phyloP scores from a whole-genome alignment of 2,888 invertebrate species.

The Schizaphis graminum region DNA sequence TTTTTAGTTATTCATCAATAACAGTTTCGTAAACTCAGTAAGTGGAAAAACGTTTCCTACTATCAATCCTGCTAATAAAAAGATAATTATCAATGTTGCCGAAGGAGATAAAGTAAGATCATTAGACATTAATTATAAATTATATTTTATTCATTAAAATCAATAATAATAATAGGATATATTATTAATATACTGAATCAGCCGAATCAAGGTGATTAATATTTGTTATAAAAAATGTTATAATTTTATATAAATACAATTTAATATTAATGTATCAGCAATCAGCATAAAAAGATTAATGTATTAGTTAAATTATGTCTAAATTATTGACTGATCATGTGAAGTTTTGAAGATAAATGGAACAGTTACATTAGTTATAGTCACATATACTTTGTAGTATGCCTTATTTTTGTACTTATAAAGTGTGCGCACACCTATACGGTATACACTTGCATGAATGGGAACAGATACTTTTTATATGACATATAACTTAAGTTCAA shows the following conservation, averaged over 20 bases:
- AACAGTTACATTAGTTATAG: too few species aligned
- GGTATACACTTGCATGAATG: too few species aligned
- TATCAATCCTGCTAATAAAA: constrained; percentile 85
- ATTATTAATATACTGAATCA: not conserved
- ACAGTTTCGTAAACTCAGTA: constrained; percentile 84
- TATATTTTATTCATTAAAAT: not conserved
- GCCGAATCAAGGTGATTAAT: not conserved
- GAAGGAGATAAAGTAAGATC: constrained; percentile 84
- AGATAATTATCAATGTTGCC: constrained; percentile 81
- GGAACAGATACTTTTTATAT: too few species aligned
- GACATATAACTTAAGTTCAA: too few species aligned
- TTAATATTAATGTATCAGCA: not conserved
- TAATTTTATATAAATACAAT: not conserved
- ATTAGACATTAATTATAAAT: not conserved
- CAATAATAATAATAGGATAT: not conserved
- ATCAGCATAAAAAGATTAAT: not conserved
- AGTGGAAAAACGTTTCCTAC: constrained; percentile 90
- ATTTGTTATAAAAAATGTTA: not conserved
- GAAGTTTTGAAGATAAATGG: not conserved
- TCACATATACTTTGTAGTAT: too few species aligned
- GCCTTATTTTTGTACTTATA: too few species aligned
- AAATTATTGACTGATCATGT: not conserved
- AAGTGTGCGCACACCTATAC: too few species aligned
- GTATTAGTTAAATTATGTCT: not conserved
- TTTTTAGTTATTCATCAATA: constrained; percentile 84